Base-by-base conservation (phyloP, 1,140 invertebrate genomes). In the Platyscapa corneri region DNA sequence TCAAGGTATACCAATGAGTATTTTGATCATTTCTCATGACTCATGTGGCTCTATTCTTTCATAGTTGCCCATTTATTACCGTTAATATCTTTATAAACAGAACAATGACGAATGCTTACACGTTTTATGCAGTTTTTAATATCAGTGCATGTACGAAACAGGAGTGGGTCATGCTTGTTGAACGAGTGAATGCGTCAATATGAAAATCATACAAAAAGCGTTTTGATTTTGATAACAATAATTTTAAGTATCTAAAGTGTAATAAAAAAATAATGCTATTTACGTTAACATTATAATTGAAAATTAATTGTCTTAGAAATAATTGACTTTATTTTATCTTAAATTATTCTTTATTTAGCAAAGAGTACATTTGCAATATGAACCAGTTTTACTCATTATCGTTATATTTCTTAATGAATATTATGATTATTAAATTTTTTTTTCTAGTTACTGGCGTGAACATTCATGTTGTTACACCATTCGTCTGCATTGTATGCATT, bases 401-500 rank as follows among this genome's bases (percentile, higher is more conserved):
- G n/a, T n/a, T n/a, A 27, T 60, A 20, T 23, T 27, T 5, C 23
- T 27, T 5, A 14, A 67, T 67, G 12, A 67, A 10, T 67, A 32
- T 34, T 3, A 34, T 67, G 32, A 34, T 34, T n/a, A 34, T 37
- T 37, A 18, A 37, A 37, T 34, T 60, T 53, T 81, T 0, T 70
- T 49, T 93, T 91, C 53, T 91, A 98, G 97, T 98, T 14, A 98
- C 97, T 12, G 97, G 97, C 46, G 94, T 98, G 0, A 96, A 97
- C 86, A 95, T 98, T 27, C 97, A 97, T 88, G 91, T 96, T 27
- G 96, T 97, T 2, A 97, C 97, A 5, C 95, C 97, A 3, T 95
- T 97, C 27, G 97, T 98, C 53, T 98, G 97, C 88, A 91, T 97
- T 16, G 96, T 98, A 27, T 98, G 97, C 92, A 98, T 98, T 84